Base-by-base conservation (phyloP, 2,888 invertebrate species). In the Scaptomyza caliginosa region DNA sequence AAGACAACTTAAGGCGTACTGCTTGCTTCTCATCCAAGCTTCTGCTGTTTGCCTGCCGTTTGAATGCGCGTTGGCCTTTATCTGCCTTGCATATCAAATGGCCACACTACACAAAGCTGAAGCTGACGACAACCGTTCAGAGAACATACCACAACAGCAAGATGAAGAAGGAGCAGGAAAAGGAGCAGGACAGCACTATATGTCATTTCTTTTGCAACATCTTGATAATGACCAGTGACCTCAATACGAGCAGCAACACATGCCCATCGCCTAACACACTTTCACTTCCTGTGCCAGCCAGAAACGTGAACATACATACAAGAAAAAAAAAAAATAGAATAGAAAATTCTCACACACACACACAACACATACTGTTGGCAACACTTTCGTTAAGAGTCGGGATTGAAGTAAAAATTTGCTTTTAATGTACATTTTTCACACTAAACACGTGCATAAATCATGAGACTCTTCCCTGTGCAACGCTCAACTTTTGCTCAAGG, bases 371-470 rank as follows among this genome's bases (percentile, higher is more conserved):
- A 71, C 79, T 65, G 36, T 60, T 57, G 69, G 63, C 67, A 69
- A 83, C 79, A 75, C 81, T 85, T 82, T 82, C 86, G 67, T 79
- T 77, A 42, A 5, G 26, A n/a, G 6, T 77, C 46, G 24, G 42
- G 34, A n/a, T 24, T 13, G 36, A n/a, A 26, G 38, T 23, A 51
- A 51, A 51, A 49, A 42, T 70, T 65, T 70, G 86, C 72, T 80
- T 88, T 86, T 83, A 87, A 86, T 87, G 77, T 67, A 70, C 52
- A 87, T 79, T 88, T 86, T 87, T 86, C 77, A 80, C 88, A 88
- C 83, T 77, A 80, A 88, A 87, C 86, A 86, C 86, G 72, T 87
- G 88, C 83, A 83, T 83, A 88, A 83, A 86, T 83, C 88, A 83
- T 86, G 66, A 74, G 46, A 50, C 51, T 48, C 16, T 8, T 16